phyloP scores from a whole-genome alignment of 1,140 invertebrate genomes.

The Amphibalanus amphitrite region DNA sequence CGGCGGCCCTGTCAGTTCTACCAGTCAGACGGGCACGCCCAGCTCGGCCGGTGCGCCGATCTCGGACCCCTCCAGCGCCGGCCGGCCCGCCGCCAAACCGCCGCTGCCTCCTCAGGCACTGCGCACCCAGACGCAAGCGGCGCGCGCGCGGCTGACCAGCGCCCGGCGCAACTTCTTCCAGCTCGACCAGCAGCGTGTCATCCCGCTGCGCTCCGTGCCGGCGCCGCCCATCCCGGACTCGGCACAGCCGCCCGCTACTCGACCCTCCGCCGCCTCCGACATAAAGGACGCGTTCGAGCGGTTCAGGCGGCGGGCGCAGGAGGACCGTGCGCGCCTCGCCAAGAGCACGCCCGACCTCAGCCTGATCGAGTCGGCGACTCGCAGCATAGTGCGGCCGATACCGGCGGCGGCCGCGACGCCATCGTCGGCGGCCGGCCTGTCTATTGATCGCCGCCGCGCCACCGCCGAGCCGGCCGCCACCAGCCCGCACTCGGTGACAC shows the following conservation, averaged over 20 bases:
- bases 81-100: not conserved
- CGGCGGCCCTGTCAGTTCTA: too few species aligned
- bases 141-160: not conserved
- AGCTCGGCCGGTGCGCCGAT: too few species aligned
- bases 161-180: not conserved
- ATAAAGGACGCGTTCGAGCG: constrained; percentile 18
- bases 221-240: constrained; percentile 1
- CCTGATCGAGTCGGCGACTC: constrained; percentile 16
- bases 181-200: not conserved
- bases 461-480: constrained; percentile 8
- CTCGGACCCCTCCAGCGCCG: not conserved
- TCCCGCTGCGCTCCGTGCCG: not conserved
- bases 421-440: not conserved
- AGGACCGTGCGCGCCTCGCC: constrained; percentile 20
- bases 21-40: too few species aligned
- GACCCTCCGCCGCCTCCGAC: constrained; percentile 6
- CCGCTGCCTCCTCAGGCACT: not conserved
- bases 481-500: constrained; percentile 12
- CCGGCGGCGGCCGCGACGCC: constrained; percentile 11
- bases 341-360: constrained; percentile 20
- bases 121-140: not conserved
- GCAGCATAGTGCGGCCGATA: not conserved
- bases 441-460: constrained; percentile 14
- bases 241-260: not conserved
- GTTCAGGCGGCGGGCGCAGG: constrained; percentile 17